phyloP scores from a whole-genome alignment of 2,797 vertebrate genomes.

The Brachymystax lenok region DNA sequence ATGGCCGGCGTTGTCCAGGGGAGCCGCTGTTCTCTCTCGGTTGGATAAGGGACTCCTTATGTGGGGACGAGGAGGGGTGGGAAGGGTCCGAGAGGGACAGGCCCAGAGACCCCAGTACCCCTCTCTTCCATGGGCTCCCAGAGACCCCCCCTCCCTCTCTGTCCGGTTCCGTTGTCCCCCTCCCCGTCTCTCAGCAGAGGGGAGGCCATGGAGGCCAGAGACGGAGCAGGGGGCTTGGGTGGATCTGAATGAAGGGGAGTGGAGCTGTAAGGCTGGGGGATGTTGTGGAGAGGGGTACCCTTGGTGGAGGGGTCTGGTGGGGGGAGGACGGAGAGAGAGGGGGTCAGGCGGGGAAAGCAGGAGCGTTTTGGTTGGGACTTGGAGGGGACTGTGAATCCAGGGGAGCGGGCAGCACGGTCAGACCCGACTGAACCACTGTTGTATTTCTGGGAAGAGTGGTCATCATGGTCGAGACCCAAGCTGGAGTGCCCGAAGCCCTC shows the following conservation, averaged over 20 bases:
- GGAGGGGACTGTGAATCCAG: constrained; percentile 12
- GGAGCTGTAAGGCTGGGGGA: constrained; percentile 64
- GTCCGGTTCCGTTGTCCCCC: not conserved
- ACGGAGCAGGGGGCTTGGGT: constrained; percentile 12
- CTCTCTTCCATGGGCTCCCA: too few relatives aligned
- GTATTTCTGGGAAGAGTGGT: constrained; percentile 10
- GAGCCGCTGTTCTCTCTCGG: not conserved
- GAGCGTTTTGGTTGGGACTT: constrained; percentile 10
- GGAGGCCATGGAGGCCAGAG: constrained; percentile 20
- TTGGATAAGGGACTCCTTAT: constrained; percentile 1
- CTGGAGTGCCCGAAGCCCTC: not conserved
- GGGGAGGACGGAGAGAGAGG: not conserved
- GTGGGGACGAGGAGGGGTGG: constrained; percentile 19
- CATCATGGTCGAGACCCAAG: constrained; percentile 7
- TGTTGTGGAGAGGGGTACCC: constrained; percentile 19
- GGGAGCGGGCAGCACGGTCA: constrained; percentile 1
- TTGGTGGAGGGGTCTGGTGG: not conserved
- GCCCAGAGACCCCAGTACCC: constrained; percentile 32
- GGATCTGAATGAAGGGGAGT: constrained; percentile 65
- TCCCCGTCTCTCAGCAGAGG: constrained; percentile 21
- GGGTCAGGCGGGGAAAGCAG: not conserved
- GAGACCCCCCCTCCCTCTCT: not conserved
- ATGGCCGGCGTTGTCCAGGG: constrained; percentile 9
- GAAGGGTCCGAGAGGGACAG: constrained; percentile 41
- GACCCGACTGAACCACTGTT: not conserved